phyloP scores from a whole-genome alignment of 2,113 vertebrate genomes.

The Steatornis caripensis region DNA sequence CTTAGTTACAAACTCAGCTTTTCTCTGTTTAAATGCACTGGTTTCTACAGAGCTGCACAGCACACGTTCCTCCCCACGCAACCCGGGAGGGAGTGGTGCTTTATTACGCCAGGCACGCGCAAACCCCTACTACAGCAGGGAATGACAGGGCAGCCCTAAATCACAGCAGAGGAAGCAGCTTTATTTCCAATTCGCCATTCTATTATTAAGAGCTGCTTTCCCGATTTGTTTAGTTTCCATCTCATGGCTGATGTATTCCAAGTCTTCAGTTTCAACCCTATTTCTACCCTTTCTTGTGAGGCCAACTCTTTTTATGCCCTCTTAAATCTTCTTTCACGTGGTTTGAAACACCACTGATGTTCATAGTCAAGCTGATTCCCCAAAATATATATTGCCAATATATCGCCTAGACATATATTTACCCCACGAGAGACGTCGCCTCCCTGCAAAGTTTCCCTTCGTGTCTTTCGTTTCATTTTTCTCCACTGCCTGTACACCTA shows the following conservation, averaged over 20 bases:
- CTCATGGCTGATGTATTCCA: neutral
- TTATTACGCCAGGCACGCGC: neutral
- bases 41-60: neutral
- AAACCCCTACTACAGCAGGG: neutral
- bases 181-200: neutral
- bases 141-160: neutral
- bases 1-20: neutral
- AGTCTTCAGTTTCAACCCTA: neutral
- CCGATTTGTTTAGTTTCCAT: neutral
- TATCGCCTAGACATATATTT: neutral
- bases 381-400: neutral
- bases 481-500: accelerated
- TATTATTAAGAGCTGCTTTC: neutral
- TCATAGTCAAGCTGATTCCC: neutral
- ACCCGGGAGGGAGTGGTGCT: neutral
- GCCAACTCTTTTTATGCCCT: neutral
- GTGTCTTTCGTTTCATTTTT: neutral
- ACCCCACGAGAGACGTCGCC: neutral
- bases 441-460: neutral
- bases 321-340: neutral
- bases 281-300: neutral
- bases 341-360: neutral
- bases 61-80: neutral
- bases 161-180: neutral
- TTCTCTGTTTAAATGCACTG: neutral